Evolutionary conservation across 2,888 invertebrate genomes (phyloP).

Genomic region (Priapulus caudatus): DNA sequence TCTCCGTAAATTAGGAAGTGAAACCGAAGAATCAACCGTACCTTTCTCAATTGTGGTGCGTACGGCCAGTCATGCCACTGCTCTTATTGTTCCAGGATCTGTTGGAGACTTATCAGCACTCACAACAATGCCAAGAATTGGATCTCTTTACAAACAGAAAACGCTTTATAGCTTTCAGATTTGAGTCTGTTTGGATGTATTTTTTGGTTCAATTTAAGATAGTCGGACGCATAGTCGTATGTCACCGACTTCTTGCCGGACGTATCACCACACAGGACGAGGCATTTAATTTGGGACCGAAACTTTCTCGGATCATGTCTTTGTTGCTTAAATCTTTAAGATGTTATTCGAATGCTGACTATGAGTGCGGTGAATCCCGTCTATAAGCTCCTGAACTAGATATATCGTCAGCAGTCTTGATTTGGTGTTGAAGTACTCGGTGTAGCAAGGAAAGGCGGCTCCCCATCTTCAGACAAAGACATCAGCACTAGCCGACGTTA

Average conservation of each 20-base stretch:
- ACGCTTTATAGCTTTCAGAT: no score
- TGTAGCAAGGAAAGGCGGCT: no score
- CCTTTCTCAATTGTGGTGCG: slow-evolving; percentile 2
- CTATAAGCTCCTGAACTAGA: no score
- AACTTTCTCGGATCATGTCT: neutral
- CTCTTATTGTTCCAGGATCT: neutral
- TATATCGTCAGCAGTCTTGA: no score
- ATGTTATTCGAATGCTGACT: no score
- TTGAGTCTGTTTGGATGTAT: slow-evolving; percentile 11
- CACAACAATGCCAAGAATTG: neutral
- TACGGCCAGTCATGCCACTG: neutral
- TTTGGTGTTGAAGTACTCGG: no score
- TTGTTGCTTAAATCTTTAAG: no score
- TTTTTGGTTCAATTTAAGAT: slow-evolving; percentile 16
- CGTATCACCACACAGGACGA: slow-evolving; percentile 19
- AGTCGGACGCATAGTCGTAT: slow-evolving; percentile 19
- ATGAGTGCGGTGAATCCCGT: no score
- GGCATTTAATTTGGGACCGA: no score
- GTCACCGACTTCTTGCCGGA: slow-evolving; percentile 15
- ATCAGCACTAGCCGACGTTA: no score
- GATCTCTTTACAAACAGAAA: no score
- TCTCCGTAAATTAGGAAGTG: neutral
- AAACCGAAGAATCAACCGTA: slow-evolving; percentile 7
- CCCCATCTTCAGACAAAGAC: no score
- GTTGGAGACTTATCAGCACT: neutral